Base-by-base conservation (phyloP, 2,888 invertebrate species). In the Caenorhabditis drosophilae region DNA sequence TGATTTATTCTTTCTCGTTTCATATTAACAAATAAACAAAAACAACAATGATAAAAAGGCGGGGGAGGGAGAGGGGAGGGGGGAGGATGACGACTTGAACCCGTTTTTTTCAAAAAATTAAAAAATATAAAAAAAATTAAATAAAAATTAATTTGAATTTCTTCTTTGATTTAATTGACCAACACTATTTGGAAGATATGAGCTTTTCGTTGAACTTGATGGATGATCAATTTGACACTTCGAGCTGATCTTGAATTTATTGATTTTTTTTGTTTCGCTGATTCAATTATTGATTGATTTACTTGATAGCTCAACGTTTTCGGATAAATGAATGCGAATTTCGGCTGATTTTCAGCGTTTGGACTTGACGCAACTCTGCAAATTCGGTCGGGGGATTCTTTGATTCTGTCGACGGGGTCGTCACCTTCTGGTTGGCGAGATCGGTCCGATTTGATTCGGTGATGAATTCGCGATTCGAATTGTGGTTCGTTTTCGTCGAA, bases 291-390 rank as follows among this genome's bases (percentile, higher is more conserved):
- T 31, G 22, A 25, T 15, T 26, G 51, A 12, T 3, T 23, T 38
- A 59, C 64, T 31, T 64, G 54, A 44, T 42, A 58, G n/a, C 31
- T 51, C n/a, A 44, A 22, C 36, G 45, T 49, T 25, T 58, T 64
- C 25, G 64, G 64, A 49, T 50, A 58, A 36, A 64, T 64, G 26
- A 64, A 59, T 45, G 59, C 48, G 47, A 64, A 64, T 20, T 64
- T 47, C 26, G 23, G 52, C 9, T 56, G 62, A 42, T n/a, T 25
- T 9, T 40, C 40, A 16, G n/a, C n/a, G n/a, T n/a, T n/a, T n/a
- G 45, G 45, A 45, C 26, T 45, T 11, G 45, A 45, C 4, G 44
- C 12, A 6, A 25, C 20, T 44, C 44, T 44, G 44, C 4, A 44
- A 18, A 36, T 36, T n/a, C 6, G 31, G 12, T 31, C n/a, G n/a